Evolutionary conservation across 2,888 invertebrate genomes (phyloP).

Genomic region (Cyrtodaria siliqua): DNA sequence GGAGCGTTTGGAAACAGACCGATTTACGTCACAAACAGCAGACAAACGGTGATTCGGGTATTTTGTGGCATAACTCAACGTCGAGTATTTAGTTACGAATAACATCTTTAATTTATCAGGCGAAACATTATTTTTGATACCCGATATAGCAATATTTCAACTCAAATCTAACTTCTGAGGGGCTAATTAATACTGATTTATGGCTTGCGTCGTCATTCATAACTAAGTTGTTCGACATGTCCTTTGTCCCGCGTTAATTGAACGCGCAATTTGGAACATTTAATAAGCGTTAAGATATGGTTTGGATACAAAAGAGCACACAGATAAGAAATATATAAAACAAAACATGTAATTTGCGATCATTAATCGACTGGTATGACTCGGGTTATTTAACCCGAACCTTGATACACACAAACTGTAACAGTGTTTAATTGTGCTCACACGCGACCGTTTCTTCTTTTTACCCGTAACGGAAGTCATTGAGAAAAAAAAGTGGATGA

Average conservation of each 20-base stretch:
- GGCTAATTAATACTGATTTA: constrained; percentile 48
- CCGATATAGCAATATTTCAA: constrained; percentile 30
- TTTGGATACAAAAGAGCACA: constrained; percentile 15
- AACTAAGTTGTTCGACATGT: constrained; percentile 37
- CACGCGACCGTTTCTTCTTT: too few species aligned
- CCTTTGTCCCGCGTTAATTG: constrained; percentile 45
- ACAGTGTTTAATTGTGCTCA: too few species aligned
- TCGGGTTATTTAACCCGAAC: not conserved
- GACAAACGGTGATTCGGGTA: constrained; percentile 8
- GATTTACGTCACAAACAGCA: constrained; percentile 30
- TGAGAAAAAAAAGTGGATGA: too few species aligned
- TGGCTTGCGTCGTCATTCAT: constrained; percentile 31
- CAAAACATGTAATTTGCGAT: constrained; percentile 17
- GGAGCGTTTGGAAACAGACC: constrained; percentile 19
- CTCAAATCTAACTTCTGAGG: constrained; percentile 33
- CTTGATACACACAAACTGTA: too few species aligned
- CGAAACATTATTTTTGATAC: constrained; percentile 31
- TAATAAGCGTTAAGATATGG: constrained; percentile 22
- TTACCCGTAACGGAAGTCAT: too few species aligned
- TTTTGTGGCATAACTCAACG: constrained; percentile 16
- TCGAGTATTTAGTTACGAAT: constrained; percentile 21
- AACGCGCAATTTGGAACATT: constrained; percentile 27
- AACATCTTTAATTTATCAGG: constrained; percentile 42
- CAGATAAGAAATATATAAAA: constrained; percentile 33
- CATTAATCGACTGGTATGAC: constrained; percentile 1